Percentiles rank a stretch among this genome's conserved stretches.
Conservation (phyloP, 2,888 invertebrate genomes). For the Sylvicola cinctus region DNA sequence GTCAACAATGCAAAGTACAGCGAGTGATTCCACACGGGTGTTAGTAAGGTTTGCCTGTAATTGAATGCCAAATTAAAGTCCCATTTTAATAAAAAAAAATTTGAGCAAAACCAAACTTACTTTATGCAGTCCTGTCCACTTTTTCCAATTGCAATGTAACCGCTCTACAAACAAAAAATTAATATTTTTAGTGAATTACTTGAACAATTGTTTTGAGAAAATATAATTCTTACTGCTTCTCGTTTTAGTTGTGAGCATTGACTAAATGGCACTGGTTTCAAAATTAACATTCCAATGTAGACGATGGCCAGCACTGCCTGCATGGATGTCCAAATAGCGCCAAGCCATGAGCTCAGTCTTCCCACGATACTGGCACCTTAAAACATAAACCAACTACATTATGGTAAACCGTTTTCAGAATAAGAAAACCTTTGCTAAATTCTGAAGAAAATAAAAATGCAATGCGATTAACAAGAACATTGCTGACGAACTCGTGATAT, state of each 20-base stretch:
- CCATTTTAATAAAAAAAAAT: not conserved
- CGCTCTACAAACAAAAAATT: slow-evolving; percentile 12
- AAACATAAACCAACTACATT: too few species aligned
- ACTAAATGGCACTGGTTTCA: slow-evolving; percentile 21
- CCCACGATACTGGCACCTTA: slow-evolving; percentile 24
- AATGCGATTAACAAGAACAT: too few species aligned
- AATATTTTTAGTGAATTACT: not conserved
- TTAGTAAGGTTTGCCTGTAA: slow-evolving; percentile 18
- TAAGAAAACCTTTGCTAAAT: too few species aligned
- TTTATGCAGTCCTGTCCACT: slow-evolving; percentile 22
- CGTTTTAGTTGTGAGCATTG: slow-evolving; percentile 20
- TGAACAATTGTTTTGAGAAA: not conserved
- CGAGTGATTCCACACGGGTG: slow-evolving; percentile 24
- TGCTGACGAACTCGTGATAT: too few species aligned
- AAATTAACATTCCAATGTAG: slow-evolving; percentile 22
- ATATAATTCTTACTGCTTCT: slow-evolving; percentile 12
- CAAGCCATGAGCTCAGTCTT: slow-evolving; percentile 24
- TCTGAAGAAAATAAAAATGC: too few species aligned
- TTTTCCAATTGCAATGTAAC: slow-evolving; percentile 17
- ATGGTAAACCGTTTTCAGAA: too few species aligned
- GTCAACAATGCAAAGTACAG: slow-evolving; percentile 21
- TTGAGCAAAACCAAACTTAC: slow-evolving; percentile 2
- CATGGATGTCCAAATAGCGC: slow-evolving; percentile 23
- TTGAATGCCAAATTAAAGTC: not conserved
- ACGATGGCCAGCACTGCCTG: slow-evolving; percentile 22